These are phyloP conservation scores for Synergus japonicus DNA, from an alignment of 2,888 invertebrate genomes.

Conservation along the genomic window DNA sequence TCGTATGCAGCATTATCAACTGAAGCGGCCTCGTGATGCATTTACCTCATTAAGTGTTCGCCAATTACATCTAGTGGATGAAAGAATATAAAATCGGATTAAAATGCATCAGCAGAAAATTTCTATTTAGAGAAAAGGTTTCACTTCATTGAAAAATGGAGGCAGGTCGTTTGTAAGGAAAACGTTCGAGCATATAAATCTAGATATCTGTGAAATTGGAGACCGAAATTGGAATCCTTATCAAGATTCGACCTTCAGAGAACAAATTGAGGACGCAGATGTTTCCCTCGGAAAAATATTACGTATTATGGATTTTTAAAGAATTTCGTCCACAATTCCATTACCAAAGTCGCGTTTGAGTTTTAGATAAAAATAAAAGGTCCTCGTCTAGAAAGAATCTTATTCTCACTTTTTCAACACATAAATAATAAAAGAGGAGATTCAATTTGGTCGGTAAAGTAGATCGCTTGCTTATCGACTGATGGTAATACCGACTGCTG, in stretches of 20 bases:
- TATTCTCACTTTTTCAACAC: too few relatives aligned
- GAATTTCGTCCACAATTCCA: not conserved
- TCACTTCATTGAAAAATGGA: not conserved
- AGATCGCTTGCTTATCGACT: too few relatives aligned
- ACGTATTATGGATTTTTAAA: not conserved
- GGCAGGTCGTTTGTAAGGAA: not conserved
- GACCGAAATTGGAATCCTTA: not conserved
- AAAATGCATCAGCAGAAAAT: not conserved
- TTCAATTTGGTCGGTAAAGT: too few relatives aligned
- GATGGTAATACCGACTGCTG: too few relatives aligned
- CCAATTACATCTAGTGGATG: not conserved
- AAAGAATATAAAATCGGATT: not conserved
- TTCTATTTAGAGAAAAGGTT: not conserved
- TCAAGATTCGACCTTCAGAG: not conserved
- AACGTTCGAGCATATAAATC: not conserved
- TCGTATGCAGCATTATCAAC: slow-evolving; percentile 43
- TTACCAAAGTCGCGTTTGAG: not conserved
- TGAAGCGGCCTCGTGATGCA: not conserved
- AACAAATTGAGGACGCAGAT: not conserved
- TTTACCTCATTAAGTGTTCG: slow-evolving; percentile 14
- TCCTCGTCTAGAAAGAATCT: too few relatives aligned
- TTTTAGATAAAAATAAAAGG: too few relatives aligned
- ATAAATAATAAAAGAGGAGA: too few relatives aligned
- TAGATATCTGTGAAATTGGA: not conserved
- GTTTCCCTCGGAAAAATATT: not conserved